Evolutionary conservation across 2,888 invertebrate species (phyloP).

Genomic region (Enchytraeus crypticus): DNA sequence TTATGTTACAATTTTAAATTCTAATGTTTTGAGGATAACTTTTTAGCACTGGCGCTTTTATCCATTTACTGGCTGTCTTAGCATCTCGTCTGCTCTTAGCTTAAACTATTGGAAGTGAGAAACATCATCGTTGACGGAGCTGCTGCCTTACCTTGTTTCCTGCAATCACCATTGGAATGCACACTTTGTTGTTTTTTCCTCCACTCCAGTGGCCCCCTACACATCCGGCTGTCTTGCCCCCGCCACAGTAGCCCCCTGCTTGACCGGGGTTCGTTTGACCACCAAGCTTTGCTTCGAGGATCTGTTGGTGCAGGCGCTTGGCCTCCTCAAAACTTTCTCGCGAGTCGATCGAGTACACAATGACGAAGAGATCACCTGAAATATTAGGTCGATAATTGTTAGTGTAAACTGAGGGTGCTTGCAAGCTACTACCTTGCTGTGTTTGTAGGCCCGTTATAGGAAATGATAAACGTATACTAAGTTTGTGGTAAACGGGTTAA

Average conservation of each 20-base stretch:
- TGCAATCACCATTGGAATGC: slow-evolving; percentile 69
- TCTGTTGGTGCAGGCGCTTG: slow-evolving; percentile 39
- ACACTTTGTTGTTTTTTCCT: neutral
- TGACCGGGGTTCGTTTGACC: neutral
- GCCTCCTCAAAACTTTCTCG: slow-evolving; percentile 44
- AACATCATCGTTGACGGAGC: too few relatives aligned
- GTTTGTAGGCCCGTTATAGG: too few relatives aligned
- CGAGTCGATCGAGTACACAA: slow-evolving; percentile 42
- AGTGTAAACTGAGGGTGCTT: neutral
- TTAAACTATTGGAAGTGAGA: too few relatives aligned
- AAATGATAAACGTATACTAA: too few relatives aligned
- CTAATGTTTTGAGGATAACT: too few relatives aligned
- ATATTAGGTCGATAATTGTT: too few relatives aligned
- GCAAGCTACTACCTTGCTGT: too few relatives aligned
- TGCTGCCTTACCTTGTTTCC: slow-evolving; percentile 68
- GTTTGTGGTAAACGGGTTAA: too few relatives aligned
- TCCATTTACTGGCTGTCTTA: too few relatives aligned
- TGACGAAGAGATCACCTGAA: slow-evolving; percentile 55
- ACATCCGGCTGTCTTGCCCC: neutral
- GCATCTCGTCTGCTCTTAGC: too few relatives aligned
- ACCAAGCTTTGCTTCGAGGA: slow-evolving; percentile 37
- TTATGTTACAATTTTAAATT: too few relatives aligned
- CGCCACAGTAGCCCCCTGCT: neutral
- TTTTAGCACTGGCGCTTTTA: too few relatives aligned
- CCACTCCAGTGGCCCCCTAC: slow-evolving; percentile 26